These are phyloP conservation scores for Porites rus DNA, from an alignment of 92 coral and sea anemone genomes.

Conservation along the genomic window DNA sequence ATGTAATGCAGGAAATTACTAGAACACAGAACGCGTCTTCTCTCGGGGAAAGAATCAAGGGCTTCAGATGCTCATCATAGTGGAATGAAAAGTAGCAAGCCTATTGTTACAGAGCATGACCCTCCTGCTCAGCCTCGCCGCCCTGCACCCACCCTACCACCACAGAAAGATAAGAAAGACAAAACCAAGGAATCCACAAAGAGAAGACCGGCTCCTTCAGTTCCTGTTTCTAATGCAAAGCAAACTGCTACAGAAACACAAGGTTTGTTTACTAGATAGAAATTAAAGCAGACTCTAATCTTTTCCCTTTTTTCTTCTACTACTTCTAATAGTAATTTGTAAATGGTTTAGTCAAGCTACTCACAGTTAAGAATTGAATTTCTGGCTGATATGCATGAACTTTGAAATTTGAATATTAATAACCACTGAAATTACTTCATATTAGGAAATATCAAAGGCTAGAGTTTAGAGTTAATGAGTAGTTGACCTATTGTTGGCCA, in stretches of 20 bases:
- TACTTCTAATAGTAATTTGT: too few species aligned
- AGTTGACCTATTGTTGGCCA: too few species aligned
- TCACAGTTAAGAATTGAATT: too few species aligned
- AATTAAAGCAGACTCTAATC: neutral
- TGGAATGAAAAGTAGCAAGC: neutral
- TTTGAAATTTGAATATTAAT: too few species aligned
- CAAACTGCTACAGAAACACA: too few species aligned
- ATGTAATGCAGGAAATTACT: slow-evolving; percentile 12
- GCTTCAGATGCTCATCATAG: neutral
- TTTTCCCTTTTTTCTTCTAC: neutral
- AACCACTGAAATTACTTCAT: too few species aligned
- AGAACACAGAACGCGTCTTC: slow-evolving; percentile 35
- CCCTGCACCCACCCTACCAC: slow-evolving; percentile 72
- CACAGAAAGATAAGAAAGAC: slow-evolving; percentile 18
- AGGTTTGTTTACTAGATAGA: slow-evolving; percentile 2
- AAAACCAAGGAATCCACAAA: slow-evolving; percentile 25
- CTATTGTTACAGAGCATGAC: neutral
- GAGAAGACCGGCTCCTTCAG: slow-evolving; percentile 42
- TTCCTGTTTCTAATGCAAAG: slow-evolving; percentile 8
- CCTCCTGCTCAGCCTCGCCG: slow-evolving; percentile 74
- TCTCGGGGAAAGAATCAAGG: neutral
- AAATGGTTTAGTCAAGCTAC: too few species aligned
- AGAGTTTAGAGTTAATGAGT: too few species aligned
- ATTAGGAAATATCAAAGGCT: too few species aligned
- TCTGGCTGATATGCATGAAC: too few species aligned